Base-by-base conservation (phyloP, 92 coral and sea anemone genomes). In the Palythoa grandis region DNA sequence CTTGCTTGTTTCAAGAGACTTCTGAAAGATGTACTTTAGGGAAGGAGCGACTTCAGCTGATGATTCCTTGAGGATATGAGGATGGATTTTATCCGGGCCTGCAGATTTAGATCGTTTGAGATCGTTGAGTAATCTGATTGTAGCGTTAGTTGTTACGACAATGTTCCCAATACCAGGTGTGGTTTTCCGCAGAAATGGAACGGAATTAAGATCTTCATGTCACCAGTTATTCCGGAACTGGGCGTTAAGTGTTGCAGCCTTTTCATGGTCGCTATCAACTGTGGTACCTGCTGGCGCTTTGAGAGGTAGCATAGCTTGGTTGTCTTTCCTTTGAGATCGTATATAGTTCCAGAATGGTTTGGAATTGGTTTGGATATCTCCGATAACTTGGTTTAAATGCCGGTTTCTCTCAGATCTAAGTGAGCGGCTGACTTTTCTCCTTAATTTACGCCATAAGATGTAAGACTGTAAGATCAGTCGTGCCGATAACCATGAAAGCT, bases 151-250 rank as follows among this genome's bases (percentile, higher is more conserved):
- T 74, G 60, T 71, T 71, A 71, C 76, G 52, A 38, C 76, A 71
- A 71, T 71, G 76, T 71, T 71, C 76, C 52, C 22, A 48, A 47
- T 74, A 1, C 74, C 74, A 71, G 52, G 76, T 13, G 52, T 71
- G 48, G 76, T 71, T 66, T 75, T 75, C 79, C 43, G 65, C 65
- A 75, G 65, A 75, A 75, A 52, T 52, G 13, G 52, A 53, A 75
- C n/a, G 65, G 79, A 73, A 72, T 14, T 72, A 72, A 72, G 54
- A 39, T 72, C 54, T 40, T 40, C 54, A 0, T 73, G 77, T 73
- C 56, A 73, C 77, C 77, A 73, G 77, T 73, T 73, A 7, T 73
- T 73, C 77, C 39, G 77, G 56, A 40, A 73, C 77, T 73, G 77
- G 77, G 77, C 35, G 35, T 73, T 73, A 73, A 73, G 77, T 73